Evolutionary conservation across 2,888 invertebrate species (phyloP).

Genomic region (Dryocosmus kuriphilus): DNA sequence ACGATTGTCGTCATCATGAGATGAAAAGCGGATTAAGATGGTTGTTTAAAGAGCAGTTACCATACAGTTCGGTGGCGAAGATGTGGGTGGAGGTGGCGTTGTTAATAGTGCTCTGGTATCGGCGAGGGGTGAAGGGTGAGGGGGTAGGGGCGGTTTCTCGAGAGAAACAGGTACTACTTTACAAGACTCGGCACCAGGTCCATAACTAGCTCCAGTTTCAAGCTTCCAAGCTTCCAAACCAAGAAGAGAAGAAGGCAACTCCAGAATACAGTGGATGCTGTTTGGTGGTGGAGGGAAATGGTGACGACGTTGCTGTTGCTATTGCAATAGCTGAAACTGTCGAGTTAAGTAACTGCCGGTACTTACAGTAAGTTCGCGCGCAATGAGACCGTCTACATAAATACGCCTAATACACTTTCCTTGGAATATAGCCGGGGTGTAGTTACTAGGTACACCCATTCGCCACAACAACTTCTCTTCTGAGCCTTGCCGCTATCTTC

Average conservation of each 20-base stretch:
- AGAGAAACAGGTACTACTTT: slow-evolving; percentile 43
- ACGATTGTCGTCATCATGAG: slow-evolving; percentile 64
- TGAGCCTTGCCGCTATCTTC: not conserved
- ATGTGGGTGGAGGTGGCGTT: slow-evolving; percentile 51
- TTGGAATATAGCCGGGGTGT: not conserved
- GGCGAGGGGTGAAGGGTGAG: not conserved
- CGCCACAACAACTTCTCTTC: not conserved
- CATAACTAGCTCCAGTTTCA: slow-evolving; percentile 63
- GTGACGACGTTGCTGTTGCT: slow-evolving; percentile 35
- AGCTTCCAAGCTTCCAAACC: slow-evolving; percentile 58
- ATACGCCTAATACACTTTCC: slow-evolving; percentile 69
- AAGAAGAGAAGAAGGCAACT: slow-evolving; percentile 54
- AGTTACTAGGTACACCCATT: not conserved
- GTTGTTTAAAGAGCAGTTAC: slow-evolving; percentile 71
- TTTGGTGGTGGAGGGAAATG: slow-evolving; percentile 26
- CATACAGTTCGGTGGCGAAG: slow-evolving; percentile 61
- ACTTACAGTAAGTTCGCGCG: slow-evolving; percentile 75
- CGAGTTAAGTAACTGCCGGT: slow-evolving; percentile 75
- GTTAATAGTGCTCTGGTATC: slow-evolving; percentile 25
- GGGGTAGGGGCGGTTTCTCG: slow-evolving; percentile 24
- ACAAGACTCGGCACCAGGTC: slow-evolving; percentile 47
- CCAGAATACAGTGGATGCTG: slow-evolving; percentile 33
- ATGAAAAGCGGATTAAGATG: slow-evolving; percentile 70
- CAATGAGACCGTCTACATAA: slow-evolving; percentile 75
- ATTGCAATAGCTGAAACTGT: slow-evolving; percentile 72